Base-by-base conservation (phyloP, 2,113 vertebrate species). In the Nannospalax galili region DNA sequence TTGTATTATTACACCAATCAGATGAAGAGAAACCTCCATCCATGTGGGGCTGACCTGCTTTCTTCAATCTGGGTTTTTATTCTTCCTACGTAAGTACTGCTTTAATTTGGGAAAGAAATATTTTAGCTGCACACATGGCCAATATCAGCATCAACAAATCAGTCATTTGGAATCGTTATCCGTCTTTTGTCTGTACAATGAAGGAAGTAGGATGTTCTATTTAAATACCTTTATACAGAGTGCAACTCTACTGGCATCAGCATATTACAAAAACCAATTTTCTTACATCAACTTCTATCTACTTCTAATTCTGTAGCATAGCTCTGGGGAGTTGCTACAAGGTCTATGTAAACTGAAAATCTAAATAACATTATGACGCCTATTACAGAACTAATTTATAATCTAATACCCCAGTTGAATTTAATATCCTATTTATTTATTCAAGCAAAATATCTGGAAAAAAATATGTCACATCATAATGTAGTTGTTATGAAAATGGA, bases 311-410 rank as follows among this genome's bases (percentile, higher is more conserved):
- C 99, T 98, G 98, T 98, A 98, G 98, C 99, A 97, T 98, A 98
- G 99, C 99, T 99, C 99, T 99, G 98, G 99, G 99, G 99, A 99
- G 98, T 99, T 99, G 98, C 98, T 99, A 99, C 99, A 99, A 99
- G 98, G 99, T 99, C 99, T 99, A 98, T 98, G 98, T 98, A 99
- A 99, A 99, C 99, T 98, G 98, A 99, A 99, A 99, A 99, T 99
- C 99, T 99, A 99, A 99, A 99, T 99, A 99, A 99, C 98, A 99
- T 99, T 99, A 99, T 98, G 99, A 99, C 86, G 98, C 99, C 98
- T 98, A 99, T 98, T 99, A 98, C 99, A 99, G 99, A 99, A 99
- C 99, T 99, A 99, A 99, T 99, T 99, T 99, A 99, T 99, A 99
- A 99, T 99, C 99, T 99, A 99, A 99, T 98, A 99, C 99, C 98